Base-by-base conservation (phyloP, 2,797 vertebrate species). In the Eospalax fontanierii region DNA sequence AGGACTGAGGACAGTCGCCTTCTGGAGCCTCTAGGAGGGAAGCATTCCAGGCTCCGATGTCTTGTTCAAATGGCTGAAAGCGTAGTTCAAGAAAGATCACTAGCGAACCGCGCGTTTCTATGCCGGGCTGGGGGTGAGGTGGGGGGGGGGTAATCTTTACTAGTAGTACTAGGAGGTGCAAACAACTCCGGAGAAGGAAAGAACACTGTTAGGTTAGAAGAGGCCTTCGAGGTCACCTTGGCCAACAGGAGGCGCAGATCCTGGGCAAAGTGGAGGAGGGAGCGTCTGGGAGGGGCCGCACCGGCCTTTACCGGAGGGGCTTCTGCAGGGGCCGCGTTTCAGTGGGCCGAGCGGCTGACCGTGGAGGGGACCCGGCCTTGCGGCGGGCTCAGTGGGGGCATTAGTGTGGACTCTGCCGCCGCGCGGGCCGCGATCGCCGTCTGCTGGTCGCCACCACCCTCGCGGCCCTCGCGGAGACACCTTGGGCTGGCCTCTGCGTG, bases 351-450 rank as follows among this genome's bases (percentile, higher is more conserved):
- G 85, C 46, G 26, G 19, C 22, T 0, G 38, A 19, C 22, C 22
- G n/a, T 50, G 26, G 12, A 33, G n/a, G 30, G 15, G 22, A 4
- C 15, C 6, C 3, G 22, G 68, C 40, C 28, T 8, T 2, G 28
- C 40, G 4, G 40, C 65, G 28, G 19, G 19, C 12, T 61, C 74
- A n/a, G n/a, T n/a, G n/a, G n/a, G n/a, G 68, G 61, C 6, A 24
- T 9, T 54, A 30, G 87, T 38, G 38, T 26, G 76, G 38, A 75
- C 93, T 75, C 21, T 19, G 95, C 68, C 43, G 80, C 85, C 95
- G 82, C 87, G 92, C 95, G 98, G 98, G 97, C 92, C 97, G 98
- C 98, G 98, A 99, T 98, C 99, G 99, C 99, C 99, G 99, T 99
- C 99, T 99, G 98, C 99, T 99, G 99, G 99, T 96, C 89, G 96